Evolutionary conservation across 2,888 invertebrate genomes (phyloP), one percentile per base, ranked within the genome.

Genomic region (Dichetophora obliterata): DNA sequence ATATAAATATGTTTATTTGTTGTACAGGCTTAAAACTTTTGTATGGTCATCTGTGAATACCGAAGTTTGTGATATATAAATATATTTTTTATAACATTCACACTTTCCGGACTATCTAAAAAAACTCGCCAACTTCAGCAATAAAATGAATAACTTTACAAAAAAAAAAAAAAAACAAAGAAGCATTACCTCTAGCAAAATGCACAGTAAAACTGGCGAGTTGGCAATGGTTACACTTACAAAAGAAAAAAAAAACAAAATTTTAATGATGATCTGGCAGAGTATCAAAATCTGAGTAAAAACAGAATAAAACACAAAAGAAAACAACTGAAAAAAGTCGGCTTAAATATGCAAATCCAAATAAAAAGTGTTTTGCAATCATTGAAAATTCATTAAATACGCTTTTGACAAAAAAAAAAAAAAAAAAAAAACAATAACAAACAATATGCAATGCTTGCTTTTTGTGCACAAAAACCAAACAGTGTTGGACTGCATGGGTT

Each of bases 321-420:
- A 24, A 14, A 9, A 14, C 3, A 19, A 27, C n/a, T n/a, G n/a
- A 27, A 27, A 59, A 22, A 59, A 19, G 19, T 0, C 34, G 3
- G 22, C 19, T 66, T 48, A 50, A 27, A 52, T 11, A 14, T 52
- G n/a, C 69, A 52, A 69, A 68, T 24, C 31, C 54, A 54, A 61
- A 37, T 65, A 65, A 19, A 65, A 63, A 63, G 11, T 9, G 22
- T 71, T 71, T 72, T 48, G 8, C 9, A 57, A 48, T 63, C 63
- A 73, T 43, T 61, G 73, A 73, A 73, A 61, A 73, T 73, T 61
- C 50, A 48, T 73, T 48, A 63, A 63, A 73, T n/a, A 43, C 19
- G 52, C 31, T 70, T 70, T 70, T 52, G 16, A 52, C 59, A 31
- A 59, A 22, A 43, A 37, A 59, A 27, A 59, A 59, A 57, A 22